Base-by-base conservation (phyloP, 2,888 invertebrate genomes). In the Noctua pronuba region DNA sequence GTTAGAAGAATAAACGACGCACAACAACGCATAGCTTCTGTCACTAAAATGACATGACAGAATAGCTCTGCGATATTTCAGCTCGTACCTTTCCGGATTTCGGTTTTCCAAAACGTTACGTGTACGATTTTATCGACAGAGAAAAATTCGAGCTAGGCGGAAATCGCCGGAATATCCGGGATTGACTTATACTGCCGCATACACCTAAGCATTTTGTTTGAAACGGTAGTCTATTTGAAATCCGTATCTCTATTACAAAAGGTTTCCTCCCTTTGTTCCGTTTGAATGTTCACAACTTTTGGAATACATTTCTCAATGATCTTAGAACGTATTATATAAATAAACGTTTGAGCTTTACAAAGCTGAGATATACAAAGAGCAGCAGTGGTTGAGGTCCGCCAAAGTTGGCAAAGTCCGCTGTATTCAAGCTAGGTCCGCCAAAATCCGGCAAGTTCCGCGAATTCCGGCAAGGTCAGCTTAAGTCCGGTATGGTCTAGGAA, bases 61-160 rank as follows among this genome's bases (percentile, higher is more conserved):
- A 77, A 80, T 77, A 84, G n/a, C 66, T 78, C 44, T 52, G 62
- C 60, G 49, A 82, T 75, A 84, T 77, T 87, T 74, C 77, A 67
- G 49, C 44, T 65, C 66, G 35, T 75, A 75, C 41, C 35, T n/a
- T 41, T 44, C 28, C 73, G 46, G 65, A 73, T 77, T 88, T 79
- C 41, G 67, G 70, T 73, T 83, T 73, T 66, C 65, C 38, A 65
- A 80, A 76, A 74, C 55, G 67, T 77, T 77, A 73, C 35, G 46
- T 46, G 24, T 68, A 78, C 70, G 55, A 79, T 74, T 82, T 78
- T 76, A 80, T 82, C 71, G 58, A 58, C 74, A 74, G 38, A 71
- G 67, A 65, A 80, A 80, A 84, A 75, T 77, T 73, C 68, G 31
- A 64, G 35, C 8, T 35, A 79, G n/a, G 60, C 49, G 66, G 64